Evolutionary conservation across 2,797 vertebrate species (phyloP).

Genomic region (Babyrousa celebensis): DNA sequence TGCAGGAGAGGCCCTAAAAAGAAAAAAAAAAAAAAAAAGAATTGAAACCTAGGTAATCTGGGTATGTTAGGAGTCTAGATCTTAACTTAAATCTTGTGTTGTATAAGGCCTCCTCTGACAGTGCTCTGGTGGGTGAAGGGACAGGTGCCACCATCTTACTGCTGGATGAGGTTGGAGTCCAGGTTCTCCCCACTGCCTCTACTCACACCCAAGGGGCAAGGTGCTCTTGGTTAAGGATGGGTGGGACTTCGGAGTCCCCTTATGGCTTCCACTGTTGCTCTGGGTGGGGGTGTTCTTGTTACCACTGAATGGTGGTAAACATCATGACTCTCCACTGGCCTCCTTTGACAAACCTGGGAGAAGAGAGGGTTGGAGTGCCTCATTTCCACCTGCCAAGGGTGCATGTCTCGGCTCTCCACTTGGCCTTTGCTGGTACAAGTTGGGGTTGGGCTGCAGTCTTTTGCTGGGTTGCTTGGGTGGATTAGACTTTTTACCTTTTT

Average conservation of each 20-base stretch:
- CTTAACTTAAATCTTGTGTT: constrained; percentile 38
- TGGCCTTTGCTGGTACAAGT: not conserved
- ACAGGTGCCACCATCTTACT: not conserved
- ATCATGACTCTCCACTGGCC: not conserved
- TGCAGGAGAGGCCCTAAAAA: too few species aligned
- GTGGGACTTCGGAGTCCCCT: not conserved
- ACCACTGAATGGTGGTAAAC: not conserved
- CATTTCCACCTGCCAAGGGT: not conserved
- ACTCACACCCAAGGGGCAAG: not conserved
- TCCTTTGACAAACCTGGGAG: not conserved
- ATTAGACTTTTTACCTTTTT: not conserved
- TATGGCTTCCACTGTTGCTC: not conserved
- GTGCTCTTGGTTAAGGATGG: not conserved
- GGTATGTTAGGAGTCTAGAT: not conserved
- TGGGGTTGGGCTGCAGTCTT: not conserved
- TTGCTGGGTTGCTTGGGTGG: not conserved
- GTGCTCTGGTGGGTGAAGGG: not conserved
- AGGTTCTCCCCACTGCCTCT: not conserved
- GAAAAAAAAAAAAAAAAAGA: not conserved
- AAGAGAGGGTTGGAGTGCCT: not conserved
- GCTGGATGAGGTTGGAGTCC: not conserved
- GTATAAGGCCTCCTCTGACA: not conserved
- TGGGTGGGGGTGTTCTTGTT: not conserved
- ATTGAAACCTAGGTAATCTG: not conserved
- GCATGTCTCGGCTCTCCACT: not conserved